phyloP scores from a whole-genome alignment of 2,113 vertebrate genomes.

The Brienomyrus brachyistius region DNA sequence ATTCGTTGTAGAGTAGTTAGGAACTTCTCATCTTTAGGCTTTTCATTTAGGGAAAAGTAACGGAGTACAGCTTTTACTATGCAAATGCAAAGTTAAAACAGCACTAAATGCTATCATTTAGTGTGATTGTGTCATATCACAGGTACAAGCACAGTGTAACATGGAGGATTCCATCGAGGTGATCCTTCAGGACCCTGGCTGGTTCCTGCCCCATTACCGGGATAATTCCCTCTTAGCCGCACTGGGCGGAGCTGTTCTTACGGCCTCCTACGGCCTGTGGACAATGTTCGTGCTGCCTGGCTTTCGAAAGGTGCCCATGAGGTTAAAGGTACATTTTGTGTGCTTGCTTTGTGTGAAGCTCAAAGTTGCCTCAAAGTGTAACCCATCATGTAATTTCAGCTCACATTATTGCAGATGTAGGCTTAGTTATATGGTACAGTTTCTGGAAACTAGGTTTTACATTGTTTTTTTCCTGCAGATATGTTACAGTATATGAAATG shows the following conservation, averaged over 20 bases:
- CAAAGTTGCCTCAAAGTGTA: not conserved
- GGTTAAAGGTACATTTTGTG: constrained; percentile 49
- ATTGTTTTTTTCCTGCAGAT: not conserved
- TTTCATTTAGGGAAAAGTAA: not conserved
- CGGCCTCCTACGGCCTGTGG: constrained; percentile 57
- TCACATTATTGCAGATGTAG: not conserved
- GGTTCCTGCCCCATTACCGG: constrained; percentile 15
- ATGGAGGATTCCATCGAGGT: constrained; percentile 65
- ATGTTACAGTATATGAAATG: not conserved
- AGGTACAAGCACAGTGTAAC: not conserved
- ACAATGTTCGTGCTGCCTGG: constrained; percentile 57
- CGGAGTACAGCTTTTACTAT: not conserved
- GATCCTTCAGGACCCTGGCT: constrained; percentile 48
- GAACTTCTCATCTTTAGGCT: not conserved
- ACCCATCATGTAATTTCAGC: not conserved
- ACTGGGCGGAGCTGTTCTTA: constrained; percentile 40
- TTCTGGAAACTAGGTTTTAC: not conserved
- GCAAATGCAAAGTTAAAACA: not conserved
- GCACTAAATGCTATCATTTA: not conserved
- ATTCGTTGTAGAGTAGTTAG: not conserved
- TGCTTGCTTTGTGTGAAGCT: not conserved
- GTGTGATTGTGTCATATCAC: not conserved
- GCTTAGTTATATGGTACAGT: not conserved
- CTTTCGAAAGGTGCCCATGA: constrained; percentile 53
- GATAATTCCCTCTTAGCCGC: constrained; percentile 37